Evolutionary conservation across 2,797 vertebrate species (phyloP).

Genomic region (Micropoecilia bifurca): DNA sequence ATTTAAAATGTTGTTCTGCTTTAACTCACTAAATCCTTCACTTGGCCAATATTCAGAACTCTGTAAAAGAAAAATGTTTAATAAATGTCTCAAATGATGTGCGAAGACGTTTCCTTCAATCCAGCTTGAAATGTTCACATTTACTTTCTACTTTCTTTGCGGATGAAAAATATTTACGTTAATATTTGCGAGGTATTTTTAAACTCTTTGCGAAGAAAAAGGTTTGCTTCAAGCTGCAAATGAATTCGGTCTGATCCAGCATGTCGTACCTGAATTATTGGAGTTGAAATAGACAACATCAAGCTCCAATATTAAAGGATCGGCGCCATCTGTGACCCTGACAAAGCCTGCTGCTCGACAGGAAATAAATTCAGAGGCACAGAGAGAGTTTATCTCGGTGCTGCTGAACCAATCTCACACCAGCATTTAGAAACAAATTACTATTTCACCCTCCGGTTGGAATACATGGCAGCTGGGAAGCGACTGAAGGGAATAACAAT

Average conservation of each 20-base stretch:
- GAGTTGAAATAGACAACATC: constrained; percentile 1
- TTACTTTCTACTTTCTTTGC: background rate
- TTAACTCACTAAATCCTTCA: background rate
- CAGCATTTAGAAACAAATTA: constrained; percentile 6
- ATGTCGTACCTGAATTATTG: constrained; percentile 1
- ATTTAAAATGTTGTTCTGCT: background rate
- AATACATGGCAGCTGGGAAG: background rate
- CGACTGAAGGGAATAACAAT: background rate
- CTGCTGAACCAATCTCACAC: constrained; percentile 8
- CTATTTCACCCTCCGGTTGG: background rate
- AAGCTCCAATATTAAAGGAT: constrained; percentile 26
- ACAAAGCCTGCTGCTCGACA: constrained; percentile 25
- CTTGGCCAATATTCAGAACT: background rate
- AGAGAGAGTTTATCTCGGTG: constrained; percentile 17
- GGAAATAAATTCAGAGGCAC: constrained; percentile 21
- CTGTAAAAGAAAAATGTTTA: background rate
- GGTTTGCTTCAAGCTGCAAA: background rate
- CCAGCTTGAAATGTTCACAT: background rate
- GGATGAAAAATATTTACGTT: constrained; percentile 1
- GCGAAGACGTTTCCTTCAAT: background rate
- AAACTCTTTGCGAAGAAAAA: background rate
- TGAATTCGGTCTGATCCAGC: background rate
- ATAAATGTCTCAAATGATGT: background rate
- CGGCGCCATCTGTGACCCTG: constrained; percentile 24
- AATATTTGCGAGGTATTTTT: background rate